Percentiles rank a stretch among this genome's conserved stretches.
phyloP scores from a whole-genome alignment of 2,797 vertebrate genomes.

The Heteromormyrus szaboi region DNA sequence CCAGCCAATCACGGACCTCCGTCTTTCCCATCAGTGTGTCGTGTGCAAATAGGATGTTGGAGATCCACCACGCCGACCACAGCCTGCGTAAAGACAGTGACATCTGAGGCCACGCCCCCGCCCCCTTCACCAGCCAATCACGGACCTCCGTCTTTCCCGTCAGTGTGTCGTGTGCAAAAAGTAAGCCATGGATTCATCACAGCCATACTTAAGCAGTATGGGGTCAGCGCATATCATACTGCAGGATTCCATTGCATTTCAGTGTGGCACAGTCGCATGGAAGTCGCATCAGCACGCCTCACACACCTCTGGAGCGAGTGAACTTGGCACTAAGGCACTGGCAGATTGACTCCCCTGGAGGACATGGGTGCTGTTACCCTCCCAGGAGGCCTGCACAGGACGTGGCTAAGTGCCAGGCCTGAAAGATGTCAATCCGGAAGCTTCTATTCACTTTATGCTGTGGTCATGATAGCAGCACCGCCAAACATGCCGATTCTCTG shows the following conservation, averaged over 20 bases:
- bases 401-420: background rate
- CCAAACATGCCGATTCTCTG: background rate
- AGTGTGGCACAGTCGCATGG: background rate
- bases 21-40: background rate
- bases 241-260: background rate
- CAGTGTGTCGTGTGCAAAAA: background rate
- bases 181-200: background rate
- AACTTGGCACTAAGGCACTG: background rate
- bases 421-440: background rate
- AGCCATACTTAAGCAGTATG: background rate
- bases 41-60: conserved; percentile 22
- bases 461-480: background rate
- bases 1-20: background rate
- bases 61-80: conserved; percentile 67
- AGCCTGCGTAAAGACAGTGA: conserved; percentile 71
- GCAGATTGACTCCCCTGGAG: background rate
- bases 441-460: background rate
- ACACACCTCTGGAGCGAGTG: background rate
- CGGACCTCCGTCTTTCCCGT: background rate
- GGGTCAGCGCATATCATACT: background rate
- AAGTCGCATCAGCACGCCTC: background rate
- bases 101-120: conserved; percentile 52
- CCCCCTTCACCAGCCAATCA: background rate
- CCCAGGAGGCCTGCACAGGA: background rate
- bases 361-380: background rate